Evolutionary conservation across 2,113 vertebrate genomes (phyloP), one percentile per base, ranked within the genome.

Genomic region (Melanerpes formicivorus): DNA sequence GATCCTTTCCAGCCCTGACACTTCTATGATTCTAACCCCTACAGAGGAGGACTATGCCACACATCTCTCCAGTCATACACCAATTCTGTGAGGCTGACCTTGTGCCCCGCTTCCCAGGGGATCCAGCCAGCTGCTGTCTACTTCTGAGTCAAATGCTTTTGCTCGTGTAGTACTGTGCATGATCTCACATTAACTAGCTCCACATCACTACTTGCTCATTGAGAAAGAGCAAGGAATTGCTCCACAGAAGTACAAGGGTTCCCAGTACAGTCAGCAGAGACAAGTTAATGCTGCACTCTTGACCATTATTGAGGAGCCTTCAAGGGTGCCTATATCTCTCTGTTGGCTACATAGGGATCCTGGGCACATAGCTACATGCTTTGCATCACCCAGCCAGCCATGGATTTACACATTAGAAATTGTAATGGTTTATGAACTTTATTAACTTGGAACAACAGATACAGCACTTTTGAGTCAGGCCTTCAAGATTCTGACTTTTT

Each of bases 281-380:
- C 8, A 27, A 72, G 48, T 15, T 42, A 78, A 56, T 32, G 18
- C 18, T 79, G 11, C 8, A 8, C 8, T 44, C 74, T 71, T 63
- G 29, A 32, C 73, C 19, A 18, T 15, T 59, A 14, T 4, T 0
- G 0, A 63, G n/a, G 63, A 56, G 37, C 0, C 0, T 72, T 55
- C 26, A 16, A 16, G 11, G 10, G 3, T 56, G 30, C 21, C 9
- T 8, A 2, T 29, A 5, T 52, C 22, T 60, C 40, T 63, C 62
- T 37, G 5, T 65, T 75, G 66, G 11, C 18, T 22, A 2, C 12
- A 11, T 2, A 54, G 18, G 22, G 17, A 71, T 48, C 10, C 30
- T 58, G 19, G 32, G 26, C 42, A 54, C 37, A 22, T 3, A 17
- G 4, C 30, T 37, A 19, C 25, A 16, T 27, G 14, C 42, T 60